Percentiles rank a stretch among this genome's conserved stretches.
Evolutionary conservation across 2,797 vertebrate genomes (phyloP).

Genomic region (Glossophaga mutica): DNA sequence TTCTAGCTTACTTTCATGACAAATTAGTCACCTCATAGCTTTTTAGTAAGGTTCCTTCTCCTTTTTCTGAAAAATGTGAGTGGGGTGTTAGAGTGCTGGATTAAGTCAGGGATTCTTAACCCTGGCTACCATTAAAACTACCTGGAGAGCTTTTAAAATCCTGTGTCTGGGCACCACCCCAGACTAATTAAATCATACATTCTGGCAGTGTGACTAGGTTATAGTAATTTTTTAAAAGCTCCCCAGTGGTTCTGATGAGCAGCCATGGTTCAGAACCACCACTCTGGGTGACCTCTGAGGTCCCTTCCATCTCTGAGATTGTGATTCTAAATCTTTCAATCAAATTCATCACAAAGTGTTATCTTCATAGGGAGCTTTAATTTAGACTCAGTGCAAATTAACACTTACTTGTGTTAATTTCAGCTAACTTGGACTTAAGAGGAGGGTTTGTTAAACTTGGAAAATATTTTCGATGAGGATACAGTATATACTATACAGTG

Average conservation of each 20-base stretch:
- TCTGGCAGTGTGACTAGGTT: background rate
- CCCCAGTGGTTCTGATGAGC: background rate
- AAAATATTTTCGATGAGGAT: constrained; percentile 25
- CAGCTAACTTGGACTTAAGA: constrained; percentile 17
- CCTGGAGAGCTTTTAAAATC: constrained; percentile 4
- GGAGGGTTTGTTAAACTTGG: background rate
- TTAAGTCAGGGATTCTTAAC: background rate
- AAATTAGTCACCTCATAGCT: background rate
- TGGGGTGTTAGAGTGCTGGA: background rate
- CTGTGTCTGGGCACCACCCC: background rate
- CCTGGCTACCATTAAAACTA: background rate
- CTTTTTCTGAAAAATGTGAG: constrained; percentile 9
- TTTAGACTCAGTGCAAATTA: background rate
- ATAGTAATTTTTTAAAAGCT: background rate
- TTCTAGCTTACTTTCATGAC: background rate
- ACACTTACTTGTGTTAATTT: constrained; percentile 17
- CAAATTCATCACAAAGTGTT: background rate
- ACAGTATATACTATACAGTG: background rate
- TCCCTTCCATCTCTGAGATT: background rate
- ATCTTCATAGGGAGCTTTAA: background rate
- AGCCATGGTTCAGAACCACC: background rate
- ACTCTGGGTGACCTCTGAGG: background rate
- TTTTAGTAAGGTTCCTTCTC: background rate
- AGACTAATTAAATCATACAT: background rate
- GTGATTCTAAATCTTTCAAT: background rate